These are phyloP conservation scores for Pangasius larnaudii DNA, from an alignment of 2,797 vertebrate species.

Conservation along the genomic window DNA sequence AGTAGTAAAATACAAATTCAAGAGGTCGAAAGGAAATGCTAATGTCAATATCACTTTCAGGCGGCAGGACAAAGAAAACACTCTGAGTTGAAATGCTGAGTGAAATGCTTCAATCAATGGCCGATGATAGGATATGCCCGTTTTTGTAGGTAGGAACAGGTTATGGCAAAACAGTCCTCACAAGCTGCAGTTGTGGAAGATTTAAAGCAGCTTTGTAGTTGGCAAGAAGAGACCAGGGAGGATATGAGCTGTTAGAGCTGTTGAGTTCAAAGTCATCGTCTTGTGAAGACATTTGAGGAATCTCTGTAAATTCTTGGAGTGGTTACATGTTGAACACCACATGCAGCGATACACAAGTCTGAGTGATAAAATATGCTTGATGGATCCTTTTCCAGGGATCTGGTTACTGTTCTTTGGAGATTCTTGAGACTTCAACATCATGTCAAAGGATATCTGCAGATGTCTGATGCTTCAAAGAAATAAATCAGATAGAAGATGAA, in stretches of 20 bases:
- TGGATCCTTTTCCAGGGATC: conserved; percentile 30
- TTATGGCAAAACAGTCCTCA: background rate
- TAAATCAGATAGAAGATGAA: background rate
- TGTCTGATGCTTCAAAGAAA: conserved; percentile 7
- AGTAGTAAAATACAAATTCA: conserved; percentile 14
- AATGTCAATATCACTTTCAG: conserved; percentile 30
- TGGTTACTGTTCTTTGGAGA: conserved; percentile 36
- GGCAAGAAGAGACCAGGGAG: conserved; percentile 21
- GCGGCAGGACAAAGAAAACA: background rate
- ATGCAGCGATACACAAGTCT: conserved; percentile 36
- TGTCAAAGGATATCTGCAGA: conserved; percentile 13
- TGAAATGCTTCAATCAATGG: conserved; percentile 18
- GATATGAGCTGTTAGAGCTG: conserved; percentile 43
- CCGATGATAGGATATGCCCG: background rate
- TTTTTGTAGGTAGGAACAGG: conserved; percentile 10
- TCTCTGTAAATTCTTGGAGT: conserved; percentile 40
- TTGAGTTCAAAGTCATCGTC: conserved; percentile 68
- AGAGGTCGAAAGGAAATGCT: conserved; percentile 15
- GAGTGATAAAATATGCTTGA: conserved; percentile 39
- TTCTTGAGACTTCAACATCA: conserved; percentile 28
- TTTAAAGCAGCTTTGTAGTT: conserved; percentile 42
- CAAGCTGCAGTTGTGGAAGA: conserved; percentile 20
- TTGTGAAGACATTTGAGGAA: conserved; percentile 13
- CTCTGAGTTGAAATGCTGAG: conserved; percentile 18
- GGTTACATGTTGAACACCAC: conserved; percentile 25